Evolutionary conservation across 2,113 vertebrate genomes (phyloP), one percentile per base, ranked within the genome.

Genomic region (Oplegnathus fasciatus): DNA sequence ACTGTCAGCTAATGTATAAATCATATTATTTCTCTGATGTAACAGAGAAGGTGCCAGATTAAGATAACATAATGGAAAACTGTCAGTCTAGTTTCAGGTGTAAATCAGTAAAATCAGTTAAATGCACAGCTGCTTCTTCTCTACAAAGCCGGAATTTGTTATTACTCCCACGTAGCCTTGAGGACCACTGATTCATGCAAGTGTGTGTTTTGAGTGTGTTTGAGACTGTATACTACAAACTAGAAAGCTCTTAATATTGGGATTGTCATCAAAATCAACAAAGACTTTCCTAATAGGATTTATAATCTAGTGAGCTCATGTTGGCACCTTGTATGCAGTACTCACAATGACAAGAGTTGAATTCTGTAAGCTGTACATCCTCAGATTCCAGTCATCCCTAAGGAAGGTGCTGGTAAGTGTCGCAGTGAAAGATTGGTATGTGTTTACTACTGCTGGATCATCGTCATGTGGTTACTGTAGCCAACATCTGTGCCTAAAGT

Each of bases 361-460:
- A 50, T 48, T 17, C 26, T 37, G 32, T 24, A 1, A 26, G 24
- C 28, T 30, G 48, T 52, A 9, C 55, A 61, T 44, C 1, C 22
- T n/a, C 46, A 55, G 67, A 85, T 64, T 18, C 50, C 60, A 74
- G 9, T 72, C 13, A 28, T 54, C 30, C 57, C 18, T 44, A 9
- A 40, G 52, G 73, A 85, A 72, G 55, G 48, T 67, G 44, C 60
- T 46, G 76, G 68, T 13, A 54, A 55, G 70, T 84, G 80, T 82
- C 42, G 32, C 9, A 69, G 75, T 37, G 71, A 70, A 46, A 28
- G 70, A 48, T 15, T 20, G 82, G 82, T 72, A 88, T 84, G 86
- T 81, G 87, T 89, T 91, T 89, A 91, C 75, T 89, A 28, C 81
- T n/a, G 65, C 69, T 4, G 64, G 74, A 82, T 87, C 80, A 37